Conservation (phyloP, 2,888 invertebrate species). For the Cinara cedri region DNA sequence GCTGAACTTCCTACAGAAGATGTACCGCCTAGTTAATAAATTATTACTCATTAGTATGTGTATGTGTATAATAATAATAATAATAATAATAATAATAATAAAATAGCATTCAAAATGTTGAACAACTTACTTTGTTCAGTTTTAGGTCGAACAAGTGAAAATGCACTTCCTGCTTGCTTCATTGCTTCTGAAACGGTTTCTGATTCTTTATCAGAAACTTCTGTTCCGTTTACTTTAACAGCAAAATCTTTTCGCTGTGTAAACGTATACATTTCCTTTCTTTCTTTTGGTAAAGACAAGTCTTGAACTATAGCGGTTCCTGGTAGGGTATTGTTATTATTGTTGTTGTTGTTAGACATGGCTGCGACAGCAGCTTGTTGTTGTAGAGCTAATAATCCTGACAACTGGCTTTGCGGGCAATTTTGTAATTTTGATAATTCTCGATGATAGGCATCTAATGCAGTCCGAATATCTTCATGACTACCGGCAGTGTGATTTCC, state of each 20-base stretch:
- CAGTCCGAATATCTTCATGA: conserved; percentile 88
- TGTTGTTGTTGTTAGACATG: conserved; percentile 53
- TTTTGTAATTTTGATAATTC: conserved; percentile 81
- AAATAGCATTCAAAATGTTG: neutral
- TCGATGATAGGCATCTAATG: conserved; percentile 89
- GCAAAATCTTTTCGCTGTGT: conserved; percentile 47
- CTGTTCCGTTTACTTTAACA: conserved; percentile 52
- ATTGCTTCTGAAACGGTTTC: conserved; percentile 74
- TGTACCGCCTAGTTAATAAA: conserved; percentile 49
- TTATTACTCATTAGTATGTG: neutral
- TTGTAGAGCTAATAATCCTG: conserved; percentile 77
- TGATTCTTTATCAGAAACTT: conserved; percentile 61
- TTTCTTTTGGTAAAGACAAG: conserved; percentile 80
- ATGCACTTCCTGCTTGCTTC: conserved; percentile 81
- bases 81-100: neutral
- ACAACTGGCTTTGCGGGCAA: conserved; percentile 60
- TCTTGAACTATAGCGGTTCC: conserved; percentile 72
- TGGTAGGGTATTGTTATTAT: conserved; percentile 57
- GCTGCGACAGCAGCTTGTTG: conserved; percentile 68
- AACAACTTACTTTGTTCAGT: conserved; percentile 72
- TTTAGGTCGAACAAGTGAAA: conserved; percentile 86
- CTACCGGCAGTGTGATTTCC: conserved; percentile 70
- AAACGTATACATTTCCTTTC: conserved; percentile 64
- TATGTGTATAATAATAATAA: neutral
- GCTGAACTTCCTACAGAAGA: conserved; percentile 74